These are phyloP conservation scores for Chinchilla lanigera DNA, from an alignment of 2,113 vertebrate genomes.

Conservation along the genomic window DNA sequence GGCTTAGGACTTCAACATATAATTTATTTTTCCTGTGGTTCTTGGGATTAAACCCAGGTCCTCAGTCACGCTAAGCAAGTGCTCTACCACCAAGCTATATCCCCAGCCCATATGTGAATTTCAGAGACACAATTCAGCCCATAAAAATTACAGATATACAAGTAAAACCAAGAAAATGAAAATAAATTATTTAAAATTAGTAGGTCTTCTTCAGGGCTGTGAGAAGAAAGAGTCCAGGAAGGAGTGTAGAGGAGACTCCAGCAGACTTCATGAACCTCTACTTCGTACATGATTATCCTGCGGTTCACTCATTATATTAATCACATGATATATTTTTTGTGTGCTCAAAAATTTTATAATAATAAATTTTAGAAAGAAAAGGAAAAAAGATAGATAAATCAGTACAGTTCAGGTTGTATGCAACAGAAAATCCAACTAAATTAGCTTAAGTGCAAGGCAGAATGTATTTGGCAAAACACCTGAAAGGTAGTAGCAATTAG, in stretches of 20 bases:
- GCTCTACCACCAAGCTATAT: not conserved
- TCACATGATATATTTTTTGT: not conserved
- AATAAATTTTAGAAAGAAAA: not conserved
- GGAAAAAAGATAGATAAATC: not conserved
- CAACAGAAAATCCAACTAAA: constrained; percentile 1
- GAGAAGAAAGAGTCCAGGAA: not conserved
- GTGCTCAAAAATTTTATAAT: not conserved
- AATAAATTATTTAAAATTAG: not conserved
- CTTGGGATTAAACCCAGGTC: not conserved
- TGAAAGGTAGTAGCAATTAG: not conserved
- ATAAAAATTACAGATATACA: not conserved
- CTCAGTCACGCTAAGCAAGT: not conserved
- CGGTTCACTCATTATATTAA: not conserved
- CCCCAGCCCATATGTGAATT: not conserved
- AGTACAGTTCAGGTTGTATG: not conserved
- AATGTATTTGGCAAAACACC: not conserved
- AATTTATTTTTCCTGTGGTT: not conserved
- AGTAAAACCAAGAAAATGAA: not conserved
- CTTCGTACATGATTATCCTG: not conserved
- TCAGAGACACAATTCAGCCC: not conserved
- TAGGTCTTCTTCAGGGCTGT: not conserved
- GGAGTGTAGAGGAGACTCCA: not conserved
- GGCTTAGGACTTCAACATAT: not conserved
- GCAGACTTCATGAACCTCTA: not conserved
- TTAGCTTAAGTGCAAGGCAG: not conserved